phyloP scores from a whole-genome alignment of 1,140 invertebrate genomes.

The Pachypsylla venusta region DNA sequence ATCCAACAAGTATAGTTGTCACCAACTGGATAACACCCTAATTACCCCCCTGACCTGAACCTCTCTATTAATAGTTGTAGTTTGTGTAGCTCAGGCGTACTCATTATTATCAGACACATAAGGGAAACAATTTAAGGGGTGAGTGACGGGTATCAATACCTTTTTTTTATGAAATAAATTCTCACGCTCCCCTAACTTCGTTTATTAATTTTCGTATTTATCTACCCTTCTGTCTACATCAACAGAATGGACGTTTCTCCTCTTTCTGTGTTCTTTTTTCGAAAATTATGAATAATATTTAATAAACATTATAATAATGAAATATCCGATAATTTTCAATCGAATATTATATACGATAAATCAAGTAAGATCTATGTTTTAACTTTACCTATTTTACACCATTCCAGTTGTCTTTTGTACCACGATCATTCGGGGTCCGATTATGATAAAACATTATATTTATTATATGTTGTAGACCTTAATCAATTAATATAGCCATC shows the following conservation, averaged over 20 bases:
- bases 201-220: not conserved
- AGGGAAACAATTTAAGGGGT: constrained; percentile 5
- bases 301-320: no score
- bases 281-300: constrained; percentile 6
- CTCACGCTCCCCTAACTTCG: constrained; percentile 5
- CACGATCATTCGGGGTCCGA: no score
- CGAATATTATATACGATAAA: no score
- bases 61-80: not conserved
- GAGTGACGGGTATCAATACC: constrained; percentile 8
- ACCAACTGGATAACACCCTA: no score
- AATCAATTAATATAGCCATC: no score
- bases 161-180: not conserved
- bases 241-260: not conserved
- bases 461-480: no score
- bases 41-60: not conserved
- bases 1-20: no score
- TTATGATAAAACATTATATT: no score
- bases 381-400: no score
- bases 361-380: no score
- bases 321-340: no score
- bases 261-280: not conserved
- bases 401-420: no score
- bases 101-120: constrained; percentile 8
- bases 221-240: constrained; percentile 9
- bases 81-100: not conserved